Conservation (phyloP, 2,113 vertebrate genomes). For the Cinclus mexicanus region DNA sequence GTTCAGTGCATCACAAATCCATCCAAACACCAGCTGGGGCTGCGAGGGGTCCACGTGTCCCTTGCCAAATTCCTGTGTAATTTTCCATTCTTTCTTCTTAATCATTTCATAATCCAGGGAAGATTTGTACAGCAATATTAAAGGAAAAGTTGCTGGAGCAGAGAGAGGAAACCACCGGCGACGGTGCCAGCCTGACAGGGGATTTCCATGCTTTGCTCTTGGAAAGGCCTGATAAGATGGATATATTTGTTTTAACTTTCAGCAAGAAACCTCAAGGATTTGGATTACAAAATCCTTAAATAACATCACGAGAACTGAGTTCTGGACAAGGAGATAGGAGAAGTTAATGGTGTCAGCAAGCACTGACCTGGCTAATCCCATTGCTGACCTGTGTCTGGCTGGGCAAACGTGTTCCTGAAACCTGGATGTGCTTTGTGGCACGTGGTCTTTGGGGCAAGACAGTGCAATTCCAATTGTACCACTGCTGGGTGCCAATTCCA, state of each 20-base stretch:
- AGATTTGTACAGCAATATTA: not conserved
- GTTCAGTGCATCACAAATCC: not conserved
- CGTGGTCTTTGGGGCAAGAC: not conserved
- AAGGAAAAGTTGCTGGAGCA: not conserved
- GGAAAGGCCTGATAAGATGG: not conserved
- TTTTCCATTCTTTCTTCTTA: not conserved
- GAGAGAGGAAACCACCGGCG: not conserved
- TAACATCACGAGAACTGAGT: not conserved
- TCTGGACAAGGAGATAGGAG: not conserved
- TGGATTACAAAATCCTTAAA: not conserved
- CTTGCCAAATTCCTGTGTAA: not conserved
- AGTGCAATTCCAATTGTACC: not conserved
- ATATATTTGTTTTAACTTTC: not conserved
- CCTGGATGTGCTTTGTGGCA: not conserved
- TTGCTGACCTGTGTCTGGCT: not conserved
- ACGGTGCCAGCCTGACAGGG: not conserved
- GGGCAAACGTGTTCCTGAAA: not conserved
- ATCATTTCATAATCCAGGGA: not conserved
- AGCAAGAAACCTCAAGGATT: not conserved
- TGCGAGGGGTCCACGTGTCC: rapidly evolving
- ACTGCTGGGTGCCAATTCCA: not conserved
- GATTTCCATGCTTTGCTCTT: not conserved
- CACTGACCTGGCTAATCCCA: not conserved
- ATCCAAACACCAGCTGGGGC: not conserved
- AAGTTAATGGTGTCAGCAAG: not conserved